These are phyloP conservation scores for Plebejus argus DNA, from an alignment of 2,888 invertebrate genomes.

Conservation along the genomic window DNA sequence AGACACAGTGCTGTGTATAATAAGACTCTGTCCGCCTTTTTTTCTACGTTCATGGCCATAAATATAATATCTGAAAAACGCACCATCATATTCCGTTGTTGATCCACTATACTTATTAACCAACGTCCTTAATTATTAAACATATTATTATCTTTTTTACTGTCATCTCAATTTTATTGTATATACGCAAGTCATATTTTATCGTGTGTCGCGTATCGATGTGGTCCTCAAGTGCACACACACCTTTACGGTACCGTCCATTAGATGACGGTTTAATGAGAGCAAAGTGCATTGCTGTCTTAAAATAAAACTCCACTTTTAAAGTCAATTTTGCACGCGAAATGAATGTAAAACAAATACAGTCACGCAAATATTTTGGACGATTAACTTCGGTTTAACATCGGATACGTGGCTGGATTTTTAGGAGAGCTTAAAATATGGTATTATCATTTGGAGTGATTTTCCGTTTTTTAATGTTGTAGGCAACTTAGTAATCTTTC, in stretches of 20 bases:
- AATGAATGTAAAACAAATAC: conserved; percentile 33
- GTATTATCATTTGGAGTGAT: not conserved
- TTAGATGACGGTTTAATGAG: conserved; percentile 34
- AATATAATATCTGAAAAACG: too few species aligned
- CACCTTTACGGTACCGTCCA: conserved; percentile 13
- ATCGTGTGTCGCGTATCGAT: not conserved
- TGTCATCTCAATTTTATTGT: too few species aligned
- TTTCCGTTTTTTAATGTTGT: not conserved
- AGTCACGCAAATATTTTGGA: conserved; percentile 36
- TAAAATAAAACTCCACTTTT: conserved; percentile 36
- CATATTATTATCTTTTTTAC: too few species aligned
- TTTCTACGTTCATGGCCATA: too few species aligned
- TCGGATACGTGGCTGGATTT: conserved; percentile 7
- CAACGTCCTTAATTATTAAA: too few species aligned
- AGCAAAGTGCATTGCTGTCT: conserved; percentile 37
- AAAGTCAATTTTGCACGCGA: conserved; percentile 35
- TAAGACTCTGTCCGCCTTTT: too few species aligned
- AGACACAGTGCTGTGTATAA: too few species aligned
- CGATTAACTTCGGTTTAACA: conserved; percentile 27
- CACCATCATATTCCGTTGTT: too few species aligned
- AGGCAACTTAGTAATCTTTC: not conserved
- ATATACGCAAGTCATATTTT: not conserved
- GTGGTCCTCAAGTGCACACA: not conserved
- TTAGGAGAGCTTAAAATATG: not conserved
- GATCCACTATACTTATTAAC: too few species aligned